These are phyloP conservation scores for Sander vitreus DNA, from an alignment of 2,113 vertebrate genomes.

Conservation along the genomic window DNA sequence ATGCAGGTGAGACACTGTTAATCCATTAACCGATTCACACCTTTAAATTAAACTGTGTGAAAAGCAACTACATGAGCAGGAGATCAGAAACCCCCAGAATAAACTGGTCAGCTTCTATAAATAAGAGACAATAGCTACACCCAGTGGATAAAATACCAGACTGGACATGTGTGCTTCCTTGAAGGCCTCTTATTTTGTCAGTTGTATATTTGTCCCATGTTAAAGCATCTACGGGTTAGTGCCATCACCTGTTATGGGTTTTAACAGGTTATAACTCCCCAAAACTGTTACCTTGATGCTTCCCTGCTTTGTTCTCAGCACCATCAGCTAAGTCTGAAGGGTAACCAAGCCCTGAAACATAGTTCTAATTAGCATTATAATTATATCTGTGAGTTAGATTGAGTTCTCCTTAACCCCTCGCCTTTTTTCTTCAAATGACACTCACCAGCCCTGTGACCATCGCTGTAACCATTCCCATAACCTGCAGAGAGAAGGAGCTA, in stretches of 20 bases:
- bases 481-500: constrained; percentile 59
- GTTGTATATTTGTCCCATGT: constrained; percentile 16
- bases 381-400: constrained; percentile 12
- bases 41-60: not conserved
- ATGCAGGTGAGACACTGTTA: not conserved
- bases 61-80: constrained; percentile 55
- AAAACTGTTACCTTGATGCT: constrained; percentile 71
- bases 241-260: constrained; percentile 17
- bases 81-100: constrained; percentile 43
- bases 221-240: constrained; percentile 65
- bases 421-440: not conserved
- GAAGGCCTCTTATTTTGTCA: constrained; percentile 24
- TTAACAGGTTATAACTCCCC: constrained; percentile 20
- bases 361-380: constrained; percentile 69
- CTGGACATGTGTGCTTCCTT: constrained; percentile 15
- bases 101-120: constrained; percentile 42
- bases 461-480: constrained; percentile 78
- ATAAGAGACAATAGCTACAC: constrained; percentile 64
- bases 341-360: constrained; percentile 79
- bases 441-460: constrained; percentile 81
- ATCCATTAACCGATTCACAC: not conserved
- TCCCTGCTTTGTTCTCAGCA: constrained; percentile 75
- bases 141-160: constrained; percentile 51
- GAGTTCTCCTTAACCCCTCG: not conserved
- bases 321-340: constrained; percentile 77